Conservation (phyloP, 2,888 invertebrate genomes). For the Lordiphosa fenestrarum region DNA sequence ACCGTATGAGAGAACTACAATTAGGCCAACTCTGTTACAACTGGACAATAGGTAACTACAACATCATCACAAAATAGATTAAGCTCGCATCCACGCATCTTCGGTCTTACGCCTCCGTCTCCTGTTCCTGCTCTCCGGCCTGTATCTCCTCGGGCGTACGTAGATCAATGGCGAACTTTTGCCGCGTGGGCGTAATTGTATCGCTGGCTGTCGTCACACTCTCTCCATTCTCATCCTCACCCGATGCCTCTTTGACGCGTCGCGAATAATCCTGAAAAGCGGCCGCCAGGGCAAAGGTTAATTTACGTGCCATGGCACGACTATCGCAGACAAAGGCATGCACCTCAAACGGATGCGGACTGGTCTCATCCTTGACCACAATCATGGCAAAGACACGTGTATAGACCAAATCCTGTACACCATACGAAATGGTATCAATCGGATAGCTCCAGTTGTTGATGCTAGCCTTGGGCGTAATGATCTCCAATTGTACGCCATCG, state of each 20-base stretch:
- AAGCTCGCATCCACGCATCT: background rate
- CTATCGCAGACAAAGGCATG: conserved; percentile 95
- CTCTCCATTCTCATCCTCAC: conserved; percentile 68
- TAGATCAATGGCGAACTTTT: conserved; percentile 91
- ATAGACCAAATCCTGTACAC: conserved; percentile 93
- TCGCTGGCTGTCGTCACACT: conserved; percentile 66
- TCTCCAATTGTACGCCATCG: conserved; percentile 85
- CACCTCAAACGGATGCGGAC: conserved; percentile 88
- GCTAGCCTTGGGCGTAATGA: conserved; percentile 79
- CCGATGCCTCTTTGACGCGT: conserved; percentile 84
- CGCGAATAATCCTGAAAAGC: conserved; percentile 93
- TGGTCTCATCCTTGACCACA: conserved; percentile 85
- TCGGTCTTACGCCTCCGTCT: conserved; percentile 87
- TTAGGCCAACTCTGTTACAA: conserved; percentile 18
- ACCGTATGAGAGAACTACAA: conserved; percentile 41
- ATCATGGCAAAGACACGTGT: conserved; percentile 96
- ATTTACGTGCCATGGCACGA: conserved; percentile 87
- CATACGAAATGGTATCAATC: conserved; percentile 94
- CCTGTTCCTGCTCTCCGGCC: conserved; percentile 84
- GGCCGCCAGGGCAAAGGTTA: conserved; percentile 93
- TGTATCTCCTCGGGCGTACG: conserved; percentile 91
- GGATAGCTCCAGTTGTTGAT: conserved; percentile 82
- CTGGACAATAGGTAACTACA: conserved; percentile 56
- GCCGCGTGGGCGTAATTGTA: conserved; percentile 81
- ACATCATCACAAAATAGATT: conserved; percentile 33